These are phyloP conservation scores for Crocodylus rhombifer DNA, from an alignment of 2,797 vertebrate genomes.

Conservation along the genomic window DNA sequence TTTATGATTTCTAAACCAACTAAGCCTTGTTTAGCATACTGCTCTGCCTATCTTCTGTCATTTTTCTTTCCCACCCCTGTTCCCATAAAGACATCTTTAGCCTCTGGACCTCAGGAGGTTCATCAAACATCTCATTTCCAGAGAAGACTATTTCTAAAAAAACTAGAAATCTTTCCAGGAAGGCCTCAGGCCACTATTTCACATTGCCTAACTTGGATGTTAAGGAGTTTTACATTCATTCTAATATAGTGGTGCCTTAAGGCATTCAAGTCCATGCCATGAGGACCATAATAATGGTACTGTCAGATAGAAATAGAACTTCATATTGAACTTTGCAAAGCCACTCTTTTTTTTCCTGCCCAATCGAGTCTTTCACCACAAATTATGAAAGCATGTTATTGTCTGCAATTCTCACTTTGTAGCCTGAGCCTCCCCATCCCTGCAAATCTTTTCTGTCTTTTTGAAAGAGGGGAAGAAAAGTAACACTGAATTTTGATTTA, in stretches of 20 bases:
- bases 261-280: not conserved
- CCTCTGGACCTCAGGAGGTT: not conserved
- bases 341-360: not conserved
- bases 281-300: not conserved
- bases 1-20: not conserved
- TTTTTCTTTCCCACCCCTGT: accelerated
- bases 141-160: not conserved
- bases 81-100: not conserved
- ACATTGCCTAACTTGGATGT: accelerated
- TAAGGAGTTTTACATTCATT: not conserved
- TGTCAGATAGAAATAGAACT: not conserved
- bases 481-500: not conserved
- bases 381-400: not conserved
- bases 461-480: too few species aligned
- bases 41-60: too few species aligned
- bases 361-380: not conserved
- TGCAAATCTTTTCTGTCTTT: too few species aligned
- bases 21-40: not conserved
- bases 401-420: not conserved
- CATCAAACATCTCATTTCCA: not conserved
- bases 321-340: not conserved
- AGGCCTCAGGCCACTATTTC: not conserved
- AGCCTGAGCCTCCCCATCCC: too few species aligned
- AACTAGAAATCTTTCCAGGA: not conserved
- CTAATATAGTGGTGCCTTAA: not conserved